phyloP scores from a whole-genome alignment of 2,888 invertebrate species.

The Unio pictorum region DNA sequence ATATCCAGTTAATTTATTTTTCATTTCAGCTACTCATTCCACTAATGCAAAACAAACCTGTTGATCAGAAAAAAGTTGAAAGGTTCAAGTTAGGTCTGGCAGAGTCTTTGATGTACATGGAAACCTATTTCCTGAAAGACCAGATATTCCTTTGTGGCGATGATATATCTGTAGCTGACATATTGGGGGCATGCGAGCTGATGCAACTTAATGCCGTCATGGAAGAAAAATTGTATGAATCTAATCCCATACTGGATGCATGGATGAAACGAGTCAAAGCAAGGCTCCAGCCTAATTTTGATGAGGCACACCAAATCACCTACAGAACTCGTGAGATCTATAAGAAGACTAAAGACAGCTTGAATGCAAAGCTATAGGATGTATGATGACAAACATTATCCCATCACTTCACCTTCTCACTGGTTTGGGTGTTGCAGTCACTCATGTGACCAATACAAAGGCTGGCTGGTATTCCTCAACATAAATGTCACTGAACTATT shows the following conservation, averaged over 20 bases:
- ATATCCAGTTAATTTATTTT: conserved; percentile 4
- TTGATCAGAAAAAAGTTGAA: conserved; percentile 51
- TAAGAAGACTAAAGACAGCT: conserved; percentile 5
- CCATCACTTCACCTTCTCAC: no score
- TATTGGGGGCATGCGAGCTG: conserved; percentile 64
- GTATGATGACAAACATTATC: no score
- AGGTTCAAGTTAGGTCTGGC: conserved; percentile 36
- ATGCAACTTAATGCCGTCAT: conserved; percentile 59
- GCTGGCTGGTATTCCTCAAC: no score
- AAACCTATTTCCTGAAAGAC: conserved; percentile 58
- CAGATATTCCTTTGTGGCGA: conserved; percentile 55
- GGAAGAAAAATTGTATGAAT: conserved; percentile 52
- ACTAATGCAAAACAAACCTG: conserved; percentile 42
- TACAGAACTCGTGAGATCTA: conserved; percentile 40
- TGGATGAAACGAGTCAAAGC: conserved; percentile 62
- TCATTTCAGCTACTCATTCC: conserved; percentile 60
- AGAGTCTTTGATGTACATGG: conserved; percentile 44
- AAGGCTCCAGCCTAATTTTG: conserved; percentile 51
- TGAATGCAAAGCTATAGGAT: no score
- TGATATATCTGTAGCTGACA: conserved; percentile 64
- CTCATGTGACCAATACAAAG: no score
- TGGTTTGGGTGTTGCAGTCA: no score
- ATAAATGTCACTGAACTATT: no score
- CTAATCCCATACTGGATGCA: conserved; percentile 48
- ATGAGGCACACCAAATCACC: conserved; percentile 53